Evolutionary conservation across 2,888 invertebrate species (phyloP).

Genomic region (Sinopyrophorus schimmeli): DNA sequence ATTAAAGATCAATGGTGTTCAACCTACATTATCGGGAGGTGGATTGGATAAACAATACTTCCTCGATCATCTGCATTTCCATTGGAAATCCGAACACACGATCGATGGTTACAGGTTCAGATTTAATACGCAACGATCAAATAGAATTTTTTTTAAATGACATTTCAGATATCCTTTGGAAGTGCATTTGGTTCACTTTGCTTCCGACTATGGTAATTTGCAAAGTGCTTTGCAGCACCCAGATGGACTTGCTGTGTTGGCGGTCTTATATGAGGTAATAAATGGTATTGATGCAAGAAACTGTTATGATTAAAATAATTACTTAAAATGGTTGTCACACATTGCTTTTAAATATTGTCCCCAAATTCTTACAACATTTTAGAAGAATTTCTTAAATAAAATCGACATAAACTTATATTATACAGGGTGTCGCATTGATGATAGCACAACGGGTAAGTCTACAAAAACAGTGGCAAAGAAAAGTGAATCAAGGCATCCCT

Average conservation of each 20-base stretch:
- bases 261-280: slow-evolving; percentile 64
- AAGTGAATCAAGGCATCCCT: too few species aligned
- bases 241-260: slow-evolving; percentile 67
- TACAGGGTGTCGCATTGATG: too few species aligned
- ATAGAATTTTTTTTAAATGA: slow-evolving; percentile 4
- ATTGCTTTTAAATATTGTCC: too few species aligned
- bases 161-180: slow-evolving; percentile 62
- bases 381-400: too few species aligned
- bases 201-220: slow-evolving; percentile 57
- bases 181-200: slow-evolving; percentile 70
- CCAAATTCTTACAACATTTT: too few species aligned
- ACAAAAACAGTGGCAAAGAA: too few species aligned
- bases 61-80: slow-evolving; percentile 78
- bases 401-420: too few species aligned
- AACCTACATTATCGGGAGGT: slow-evolving; percentile 59
- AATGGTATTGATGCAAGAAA: not conserved
- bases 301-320: too few species aligned
- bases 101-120: slow-evolving; percentile 61
- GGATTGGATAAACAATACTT: slow-evolving; percentile 61
- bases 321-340: too few species aligned
- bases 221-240: slow-evolving; percentile 58
- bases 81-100: slow-evolving; percentile 84
- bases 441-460: too few species aligned
- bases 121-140: not conserved
- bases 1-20: slow-evolving; percentile 40